A percentile compares a stretch with the other conserved stretches of the same genome.
Evolutionary conservation across 2,888 invertebrate genomes (phyloP).

Genomic region (Drosophila gaucha): DNA sequence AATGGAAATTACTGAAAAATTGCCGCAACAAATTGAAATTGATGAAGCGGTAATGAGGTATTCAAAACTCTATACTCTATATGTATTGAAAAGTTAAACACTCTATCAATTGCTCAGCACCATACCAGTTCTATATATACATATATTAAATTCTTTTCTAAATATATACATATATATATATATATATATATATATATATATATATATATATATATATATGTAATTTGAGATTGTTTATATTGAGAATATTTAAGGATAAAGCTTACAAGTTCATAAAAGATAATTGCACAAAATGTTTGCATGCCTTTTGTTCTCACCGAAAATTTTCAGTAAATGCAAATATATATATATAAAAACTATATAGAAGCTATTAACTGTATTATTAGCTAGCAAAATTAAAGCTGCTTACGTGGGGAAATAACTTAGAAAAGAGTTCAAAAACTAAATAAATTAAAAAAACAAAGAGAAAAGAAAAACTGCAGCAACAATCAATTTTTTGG

Average conservation of each 20-base stretch:
- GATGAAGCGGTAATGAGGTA: conserved; percentile 15
- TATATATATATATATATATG: not conserved
- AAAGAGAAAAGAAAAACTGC: conserved; percentile 39
- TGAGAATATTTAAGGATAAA: no score
- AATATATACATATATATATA: not conserved
- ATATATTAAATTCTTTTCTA: no score
- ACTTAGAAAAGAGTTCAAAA: conserved; percentile 31
- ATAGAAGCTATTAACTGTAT: conserved; percentile 1
- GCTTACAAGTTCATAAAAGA: no score
- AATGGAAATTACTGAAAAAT: conserved; percentile 2
- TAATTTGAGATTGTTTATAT: not conserved
- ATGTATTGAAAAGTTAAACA: not conserved
- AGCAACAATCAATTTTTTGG: conserved; percentile 72
- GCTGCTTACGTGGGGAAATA: conserved; percentile 44
- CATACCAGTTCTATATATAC: no score
- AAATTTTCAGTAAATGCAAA: conserved; percentile 56
- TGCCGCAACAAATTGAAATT: conserved; percentile 22
- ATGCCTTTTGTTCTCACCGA: conserved; percentile 73
- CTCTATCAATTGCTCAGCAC: conserved; percentile 19
- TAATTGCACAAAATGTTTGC: conserved; percentile 50
- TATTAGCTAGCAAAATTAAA: conserved; percentile 31
- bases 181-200: not conserved
- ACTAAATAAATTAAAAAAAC: conserved; percentile 20
- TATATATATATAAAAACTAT: not conserved
- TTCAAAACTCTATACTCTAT: conserved; percentile 2